Evolutionary conservation across 2,888 invertebrate species (phyloP).

Genomic region (Oasisia sp.): DNA sequence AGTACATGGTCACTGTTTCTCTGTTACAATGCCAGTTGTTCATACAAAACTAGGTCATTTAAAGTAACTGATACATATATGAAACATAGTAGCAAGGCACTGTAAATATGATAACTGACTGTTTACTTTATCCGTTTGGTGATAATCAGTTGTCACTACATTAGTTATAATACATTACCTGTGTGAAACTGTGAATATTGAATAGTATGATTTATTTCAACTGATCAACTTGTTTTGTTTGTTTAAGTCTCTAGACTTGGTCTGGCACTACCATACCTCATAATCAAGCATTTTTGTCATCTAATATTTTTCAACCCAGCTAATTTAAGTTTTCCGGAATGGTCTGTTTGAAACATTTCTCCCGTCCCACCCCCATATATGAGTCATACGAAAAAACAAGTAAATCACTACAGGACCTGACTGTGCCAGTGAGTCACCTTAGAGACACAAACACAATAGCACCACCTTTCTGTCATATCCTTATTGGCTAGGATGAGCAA

Average conservation of each 20-base stretch:
- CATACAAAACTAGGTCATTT: not conserved
- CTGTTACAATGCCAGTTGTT: not conserved
- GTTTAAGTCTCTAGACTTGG: not conserved
- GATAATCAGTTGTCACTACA: too few relatives aligned
- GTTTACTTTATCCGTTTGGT: too few relatives aligned
- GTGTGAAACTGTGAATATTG: too few relatives aligned
- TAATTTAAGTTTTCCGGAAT: not conserved
- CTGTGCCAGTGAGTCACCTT: too few relatives aligned
- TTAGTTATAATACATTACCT: too few relatives aligned
- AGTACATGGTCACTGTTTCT: not conserved
- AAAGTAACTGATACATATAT: not conserved
- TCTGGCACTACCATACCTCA: not conserved
- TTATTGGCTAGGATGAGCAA: too few relatives aligned
- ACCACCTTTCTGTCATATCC: too few relatives aligned
- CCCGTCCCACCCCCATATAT: too few relatives aligned
- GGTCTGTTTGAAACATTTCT: not conserved
- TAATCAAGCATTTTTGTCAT: not conserved
- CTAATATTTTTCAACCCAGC: not conserved
- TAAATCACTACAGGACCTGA: too few relatives aligned
- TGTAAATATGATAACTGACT: not conserved
- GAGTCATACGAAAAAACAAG: too few relatives aligned
- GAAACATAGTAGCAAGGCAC: not conserved
- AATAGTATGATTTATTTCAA: not conserved
- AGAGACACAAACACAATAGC: too few relatives aligned
- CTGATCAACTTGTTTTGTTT: not conserved